These are phyloP conservation scores for Baryphthengus martii DNA, from an alignment of 2,113 vertebrate genomes.

Conservation along the genomic window DNA sequence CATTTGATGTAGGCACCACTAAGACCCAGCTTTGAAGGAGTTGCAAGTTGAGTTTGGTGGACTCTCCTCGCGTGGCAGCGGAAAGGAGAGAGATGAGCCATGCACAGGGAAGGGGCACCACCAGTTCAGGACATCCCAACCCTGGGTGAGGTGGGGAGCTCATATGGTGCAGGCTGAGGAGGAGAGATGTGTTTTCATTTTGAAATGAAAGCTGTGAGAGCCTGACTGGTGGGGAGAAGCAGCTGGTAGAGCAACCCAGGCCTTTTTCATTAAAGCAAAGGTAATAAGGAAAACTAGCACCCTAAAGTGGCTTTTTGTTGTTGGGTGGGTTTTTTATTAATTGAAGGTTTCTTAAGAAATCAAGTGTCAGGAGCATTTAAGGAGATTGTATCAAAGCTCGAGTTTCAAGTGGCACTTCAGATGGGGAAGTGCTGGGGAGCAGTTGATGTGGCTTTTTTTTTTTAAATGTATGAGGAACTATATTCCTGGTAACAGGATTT, in stretches of 20 bases:
- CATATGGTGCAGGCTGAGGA: fast-evolving
- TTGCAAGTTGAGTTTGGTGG: background rate
- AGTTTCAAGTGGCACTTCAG: background rate
- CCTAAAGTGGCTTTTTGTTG: background rate
- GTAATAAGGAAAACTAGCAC: background rate
- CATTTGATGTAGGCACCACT: background rate
- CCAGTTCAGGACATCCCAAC: background rate
- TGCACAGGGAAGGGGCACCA: background rate
- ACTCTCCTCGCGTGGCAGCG: background rate
- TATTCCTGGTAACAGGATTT: background rate
- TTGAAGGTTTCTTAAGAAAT: background rate
- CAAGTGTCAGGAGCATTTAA: background rate
- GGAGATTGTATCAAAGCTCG: background rate
- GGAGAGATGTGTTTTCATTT: background rate
- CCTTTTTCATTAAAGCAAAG: background rate
- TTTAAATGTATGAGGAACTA: fast-evolving
- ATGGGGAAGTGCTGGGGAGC: background rate
- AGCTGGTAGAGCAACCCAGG: background rate
- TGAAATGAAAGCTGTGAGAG: background rate
- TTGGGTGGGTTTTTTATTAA: background rate
- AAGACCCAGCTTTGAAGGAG: background rate
- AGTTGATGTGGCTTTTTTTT: background rate
- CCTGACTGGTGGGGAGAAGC: background rate
- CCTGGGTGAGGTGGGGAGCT: background rate
- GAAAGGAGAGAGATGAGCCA: fast-evolving